Evolutionary conservation across 2,113 vertebrate species (phyloP), one percentile per base, ranked within the genome.

Genomic region (Chelonoidis abingdonii): DNA sequence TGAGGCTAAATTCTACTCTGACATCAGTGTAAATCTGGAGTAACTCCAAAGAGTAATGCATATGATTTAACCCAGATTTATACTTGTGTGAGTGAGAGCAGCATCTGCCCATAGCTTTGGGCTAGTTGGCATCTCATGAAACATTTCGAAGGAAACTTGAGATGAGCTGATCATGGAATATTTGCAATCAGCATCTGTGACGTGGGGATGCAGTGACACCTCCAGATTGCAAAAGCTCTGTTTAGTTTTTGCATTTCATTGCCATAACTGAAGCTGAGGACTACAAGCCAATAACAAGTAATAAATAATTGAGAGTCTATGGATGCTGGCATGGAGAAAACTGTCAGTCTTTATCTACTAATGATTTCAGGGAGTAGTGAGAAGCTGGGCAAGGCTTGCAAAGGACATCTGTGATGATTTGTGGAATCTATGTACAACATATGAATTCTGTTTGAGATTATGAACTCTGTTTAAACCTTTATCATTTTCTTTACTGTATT

Each of bases 241-340:
- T 91, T 94, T 80, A 82, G 80, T 84, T 91, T 91, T 84, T 44
- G 83, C 80, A 84, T 91, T 88, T 81, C 79, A 57, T 80, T 87
- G 41, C 59, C 57, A 56, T 72, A 53, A 75, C 52, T 75, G 76
- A 86, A 89, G 65, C 59, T 56, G 69, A 89, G 31, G 38, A 53
- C 62, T 87, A 62, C 41, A 29, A 69, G 93, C 85, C 86, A 91
- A 59, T 56, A 94, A 50, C 16, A 27, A 44, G 53, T 9, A 56
- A n/a, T 22, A 50, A 57, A 80, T 57, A 84, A 49, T 52, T 79
- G 65, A 87, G 31, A 53, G 10, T 21, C 47, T 35, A 27, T 41
- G 10, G 29, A 47, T 80, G 81, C 81, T 85, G 84, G 35, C 41
- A 21, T 75, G 65, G 79, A n/a, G 31, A 65, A 85, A 59, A 72